Conservation (phyloP, 2,888 invertebrate genomes). For the Molanna angustata region DNA sequence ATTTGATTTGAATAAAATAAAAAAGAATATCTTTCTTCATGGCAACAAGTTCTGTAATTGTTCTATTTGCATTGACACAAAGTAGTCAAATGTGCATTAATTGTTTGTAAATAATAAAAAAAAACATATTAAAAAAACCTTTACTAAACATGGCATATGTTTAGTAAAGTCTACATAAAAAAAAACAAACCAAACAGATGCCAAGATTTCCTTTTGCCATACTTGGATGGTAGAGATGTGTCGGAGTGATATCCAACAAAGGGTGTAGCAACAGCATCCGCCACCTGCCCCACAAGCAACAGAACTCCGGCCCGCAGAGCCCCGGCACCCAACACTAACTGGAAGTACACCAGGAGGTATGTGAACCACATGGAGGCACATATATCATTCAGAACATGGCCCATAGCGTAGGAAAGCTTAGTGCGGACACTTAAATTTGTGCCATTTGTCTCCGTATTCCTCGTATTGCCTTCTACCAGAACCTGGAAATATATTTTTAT, state of each 20-base stretch:
- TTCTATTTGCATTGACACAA: too few species aligned
- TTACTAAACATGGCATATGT: too few species aligned
- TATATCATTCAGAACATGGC: slow-evolving; percentile 88
- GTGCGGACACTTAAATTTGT: slow-evolving; percentile 1
- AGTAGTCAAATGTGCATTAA: too few species aligned
- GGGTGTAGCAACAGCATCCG: slow-evolving; percentile 84
- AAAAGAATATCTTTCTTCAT: too few species aligned
- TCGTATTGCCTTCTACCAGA: too few species aligned
- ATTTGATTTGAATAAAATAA: too few species aligned
- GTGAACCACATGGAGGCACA: slow-evolving; percentile 95
- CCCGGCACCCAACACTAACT: slow-evolving; percentile 57
- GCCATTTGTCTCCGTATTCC: too few species aligned
- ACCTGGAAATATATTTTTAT: too few species aligned
- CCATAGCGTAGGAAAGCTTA: slow-evolving; percentile 65
- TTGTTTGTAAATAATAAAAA: too few species aligned
- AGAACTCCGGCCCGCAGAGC: slow-evolving; percentile 59
- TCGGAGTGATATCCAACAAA: slow-evolving; percentile 86
- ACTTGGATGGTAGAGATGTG: slow-evolving; percentile 63
- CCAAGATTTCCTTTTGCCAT: slow-evolving; percentile 85
- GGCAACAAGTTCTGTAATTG: too few species aligned
- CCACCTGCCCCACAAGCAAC: slow-evolving; percentile 79
- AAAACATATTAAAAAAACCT: too few species aligned
- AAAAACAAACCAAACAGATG: slow-evolving; percentile 89
- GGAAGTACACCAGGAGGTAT: slow-evolving; percentile 81
- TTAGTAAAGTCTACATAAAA: too few species aligned